A percentile compares a stretch with the other conserved stretches of the same genome.
Conservation (phyloP, 2,888 invertebrate species). For the Notodromas monacha region DNA sequence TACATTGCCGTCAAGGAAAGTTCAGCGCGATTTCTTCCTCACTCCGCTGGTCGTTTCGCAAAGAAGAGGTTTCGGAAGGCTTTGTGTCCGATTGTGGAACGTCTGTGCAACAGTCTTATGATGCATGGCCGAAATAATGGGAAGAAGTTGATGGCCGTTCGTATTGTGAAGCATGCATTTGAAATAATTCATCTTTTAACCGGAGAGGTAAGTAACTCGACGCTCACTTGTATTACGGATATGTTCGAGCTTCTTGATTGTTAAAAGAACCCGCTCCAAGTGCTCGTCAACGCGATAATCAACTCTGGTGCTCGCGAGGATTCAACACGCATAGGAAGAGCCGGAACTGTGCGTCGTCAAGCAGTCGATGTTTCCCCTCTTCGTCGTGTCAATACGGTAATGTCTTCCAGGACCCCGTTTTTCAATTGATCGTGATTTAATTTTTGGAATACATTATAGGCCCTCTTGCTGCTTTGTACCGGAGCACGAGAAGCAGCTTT, state of each 20-base stretch:
- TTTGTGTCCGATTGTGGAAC: conserved; percentile 95
- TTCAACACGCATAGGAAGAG: conserved; percentile 96
- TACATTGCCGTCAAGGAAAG: conserved; percentile 87
- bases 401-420: too few species aligned
- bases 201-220: conserved; percentile 25
- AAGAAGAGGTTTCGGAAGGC: conserved; percentile 95
- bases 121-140: conserved; percentile 99
- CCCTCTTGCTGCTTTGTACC: conserved; percentile 94
- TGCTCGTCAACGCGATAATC: conserved; percentile 83
- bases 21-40: conserved; percentile 80
- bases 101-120: conserved; percentile 87
- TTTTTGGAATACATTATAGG: too few species aligned
- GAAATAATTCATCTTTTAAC: conserved; percentile 87
- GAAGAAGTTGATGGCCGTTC: conserved; percentile 92
- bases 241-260: too few species aligned
- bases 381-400: conserved; percentile 66
- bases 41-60: conserved; percentile 89
- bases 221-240: too few species aligned
- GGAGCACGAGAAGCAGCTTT: conserved; percentile 97
- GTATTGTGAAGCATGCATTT: conserved; percentile 96
- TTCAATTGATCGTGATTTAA: too few species aligned
- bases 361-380: conserved; percentile 97
- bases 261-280: conserved; percentile 28
- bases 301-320: conserved; percentile 98
- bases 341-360: conserved; percentile 97